Percentiles rank a stretch among this genome's conserved stretches.
Conservation (phyloP, 2,888 invertebrate species). For the Byasa hedistus region DNA sequence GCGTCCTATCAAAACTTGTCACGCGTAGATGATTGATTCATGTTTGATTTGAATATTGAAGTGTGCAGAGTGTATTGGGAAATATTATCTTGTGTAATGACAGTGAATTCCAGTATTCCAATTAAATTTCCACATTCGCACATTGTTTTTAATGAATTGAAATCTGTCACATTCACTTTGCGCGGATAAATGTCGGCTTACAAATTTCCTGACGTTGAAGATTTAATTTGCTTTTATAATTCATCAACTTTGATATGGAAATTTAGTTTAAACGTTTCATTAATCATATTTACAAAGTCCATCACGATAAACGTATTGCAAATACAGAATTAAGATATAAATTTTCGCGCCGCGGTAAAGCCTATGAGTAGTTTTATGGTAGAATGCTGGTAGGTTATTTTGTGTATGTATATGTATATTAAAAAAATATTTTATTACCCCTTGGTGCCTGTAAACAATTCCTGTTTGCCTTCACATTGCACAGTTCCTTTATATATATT, state of each 20-base stretch:
- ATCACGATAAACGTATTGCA: too few species aligned
- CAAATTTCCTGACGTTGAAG: neutral
- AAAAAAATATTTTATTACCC: too few species aligned
- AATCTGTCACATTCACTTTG: neutral
- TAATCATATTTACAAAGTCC: too few species aligned
- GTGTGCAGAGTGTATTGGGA: slow-evolving; percentile 2
- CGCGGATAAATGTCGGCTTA: neutral
- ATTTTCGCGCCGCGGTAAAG: too few species aligned
- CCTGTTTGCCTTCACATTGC: too few species aligned
- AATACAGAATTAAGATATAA: too few species aligned
- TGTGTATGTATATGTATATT: too few species aligned
- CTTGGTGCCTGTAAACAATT: too few species aligned
- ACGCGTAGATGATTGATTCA: slow-evolving; percentile 21
- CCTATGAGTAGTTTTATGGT: too few species aligned
- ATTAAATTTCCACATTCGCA: neutral
- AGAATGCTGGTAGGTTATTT: too few species aligned
- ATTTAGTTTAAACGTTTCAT: too few species aligned
- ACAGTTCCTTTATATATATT: too few species aligned
- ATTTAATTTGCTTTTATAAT: neutral
- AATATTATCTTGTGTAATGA: slow-evolving; percentile 6
- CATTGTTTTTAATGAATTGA: neutral
- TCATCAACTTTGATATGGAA: neutral
- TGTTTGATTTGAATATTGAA: slow-evolving; percentile 26
- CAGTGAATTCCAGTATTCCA: neutral
- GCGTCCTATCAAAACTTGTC: slow-evolving; percentile 17